Conservation (phyloP, 2,888 invertebrate genomes). For the Pachymerium ferrugineum region DNA sequence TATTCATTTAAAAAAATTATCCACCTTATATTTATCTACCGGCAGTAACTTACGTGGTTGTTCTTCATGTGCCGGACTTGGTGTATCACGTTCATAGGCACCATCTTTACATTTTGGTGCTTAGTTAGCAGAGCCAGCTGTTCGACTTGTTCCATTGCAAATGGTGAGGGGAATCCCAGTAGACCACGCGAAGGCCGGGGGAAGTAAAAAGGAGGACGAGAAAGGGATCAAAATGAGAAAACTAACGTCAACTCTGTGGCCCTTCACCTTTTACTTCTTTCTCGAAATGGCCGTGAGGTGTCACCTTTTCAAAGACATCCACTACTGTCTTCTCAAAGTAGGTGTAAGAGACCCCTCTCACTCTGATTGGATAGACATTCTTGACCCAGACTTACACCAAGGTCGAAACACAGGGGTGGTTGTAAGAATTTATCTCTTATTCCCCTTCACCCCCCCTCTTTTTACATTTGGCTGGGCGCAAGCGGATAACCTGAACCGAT, state of each 20-base stretch:
- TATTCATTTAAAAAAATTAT: too few species aligned
- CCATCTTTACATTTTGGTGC: slow-evolving; percentile 2
- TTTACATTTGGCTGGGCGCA: too few species aligned
- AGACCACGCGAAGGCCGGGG: background rate
- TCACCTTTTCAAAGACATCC: background rate
- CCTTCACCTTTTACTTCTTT: background rate
- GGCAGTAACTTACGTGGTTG: background rate
- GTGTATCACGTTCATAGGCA: slow-evolving; percentile 2
- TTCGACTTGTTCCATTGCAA: slow-evolving; percentile 6
- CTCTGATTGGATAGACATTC: slow-evolving; percentile 8
- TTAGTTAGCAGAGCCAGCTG: slow-evolving; percentile 6
- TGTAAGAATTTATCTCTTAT: background rate
- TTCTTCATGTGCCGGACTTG: background rate
- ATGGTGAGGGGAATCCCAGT: background rate
- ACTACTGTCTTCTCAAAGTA: slow-evolving; percentile 6
- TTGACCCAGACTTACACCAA: slow-evolving; percentile 15
- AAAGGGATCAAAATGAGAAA: background rate
- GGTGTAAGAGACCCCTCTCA: slow-evolving; percentile 1
- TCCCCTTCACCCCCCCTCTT: slow-evolving; percentile 8
- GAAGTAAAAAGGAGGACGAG: too few species aligned
- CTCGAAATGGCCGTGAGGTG: background rate
- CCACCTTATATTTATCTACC: background rate
- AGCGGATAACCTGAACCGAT: too few species aligned
- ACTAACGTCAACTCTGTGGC: background rate
- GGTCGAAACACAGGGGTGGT: slow-evolving; percentile 1